Evolutionary conservation across 2,888 invertebrate genomes (phyloP), one percentile per base, ranked within the genome.

Genomic region (Augochlorella aurata): DNA sequence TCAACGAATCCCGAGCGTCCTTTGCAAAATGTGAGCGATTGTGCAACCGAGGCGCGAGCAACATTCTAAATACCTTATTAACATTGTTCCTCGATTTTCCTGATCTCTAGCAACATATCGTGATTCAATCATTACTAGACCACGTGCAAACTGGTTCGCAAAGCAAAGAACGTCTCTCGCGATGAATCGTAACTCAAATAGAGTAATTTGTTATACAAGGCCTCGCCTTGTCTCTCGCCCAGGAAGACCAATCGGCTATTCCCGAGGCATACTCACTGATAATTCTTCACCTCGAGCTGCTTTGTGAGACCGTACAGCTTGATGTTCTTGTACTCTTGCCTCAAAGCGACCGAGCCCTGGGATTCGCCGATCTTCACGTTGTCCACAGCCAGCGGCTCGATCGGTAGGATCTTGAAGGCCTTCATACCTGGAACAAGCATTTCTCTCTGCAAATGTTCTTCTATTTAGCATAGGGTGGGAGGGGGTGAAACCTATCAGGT

Each of bases 301-400:
- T 89, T 91, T 0, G 96, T 96, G 18, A 97, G 94, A 3, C 97
- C 96, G 78, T 95, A 93, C n/a, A 97, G 93, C 87, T 95, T 95
- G 81, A 96, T 94, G 91, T 96, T 95, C 88, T 94, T 95, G 92
- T 96, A 96, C 89, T 95, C 94, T 93, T 97, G 97, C 18, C 94
- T 94, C 70, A 97, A 94, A 88, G 94, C 94, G 14, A 97, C 96
- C 0, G 97, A 95, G 0, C 95, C 95, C 0, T 94, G 94, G 50
- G 96, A 95, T 24, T 91, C 92, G 3, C 94, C 94, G 54, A 94
- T 94, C 18, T 89, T 87, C 66, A 94, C 85, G 47, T 90, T 91
- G 61, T 95, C 93, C 58, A 96, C 94, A 29, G 92, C 92, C 9
- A 96, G 93, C 0, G 96, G 96, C 88, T 96, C 96, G 77, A 96